Base-by-base conservation (phyloP, 2,888 invertebrate species). In the Tupiocoris notatus region DNA sequence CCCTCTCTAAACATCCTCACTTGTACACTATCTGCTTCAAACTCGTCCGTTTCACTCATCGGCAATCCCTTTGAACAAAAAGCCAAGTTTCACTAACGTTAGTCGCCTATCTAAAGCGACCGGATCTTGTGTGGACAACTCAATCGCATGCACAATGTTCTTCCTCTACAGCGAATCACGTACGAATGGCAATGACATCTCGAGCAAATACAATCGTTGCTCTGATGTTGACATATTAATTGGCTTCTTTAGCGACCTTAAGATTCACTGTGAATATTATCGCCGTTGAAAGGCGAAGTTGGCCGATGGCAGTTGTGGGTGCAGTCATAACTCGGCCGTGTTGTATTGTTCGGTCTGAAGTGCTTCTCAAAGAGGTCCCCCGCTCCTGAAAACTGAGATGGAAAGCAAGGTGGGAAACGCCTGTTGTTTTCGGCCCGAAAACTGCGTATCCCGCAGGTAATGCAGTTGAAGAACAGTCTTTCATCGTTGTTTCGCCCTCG, bases 381-480 rank as follows among this genome's bases (percentile, higher is more conserved):
- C 39, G 12, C 39, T 39, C 39, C 39, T 12, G 39, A 39, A 39
- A 12, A 39, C 39, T 12, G 39, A 39, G 39, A 39, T 39, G 39
- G 3, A n/a, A 39, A 39, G 39, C 39, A 12, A 39, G 39, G 39
- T 39, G 39, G 39, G 39, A 39, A 39, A 39, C 39, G 3, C 6
- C 39, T 12, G 39, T 39, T 39, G 39, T 39, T 39, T 39, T 39
- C 39, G 12, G 39, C 39, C 39, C 12, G 39, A 39, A 39, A 39
- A 39, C 39, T 39, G 39, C 12, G 12, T 3, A 39, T 39, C 39
- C 39, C 20, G 59, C 59, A 59, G 59, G 59, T 59, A 59, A 59
- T 59, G n/a, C 59, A 20, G 59, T 59, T 59, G 59, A 59, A 59
- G 59, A 59, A 59, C 17, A 59, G 59, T n/a, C 59, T 59, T 59